A percentile compares a stretch with the other conserved stretches of the same genome.
Evolutionary conservation across 2,888 invertebrate genomes (phyloP).

Genomic region (Ormyrus labotus): DNA sequence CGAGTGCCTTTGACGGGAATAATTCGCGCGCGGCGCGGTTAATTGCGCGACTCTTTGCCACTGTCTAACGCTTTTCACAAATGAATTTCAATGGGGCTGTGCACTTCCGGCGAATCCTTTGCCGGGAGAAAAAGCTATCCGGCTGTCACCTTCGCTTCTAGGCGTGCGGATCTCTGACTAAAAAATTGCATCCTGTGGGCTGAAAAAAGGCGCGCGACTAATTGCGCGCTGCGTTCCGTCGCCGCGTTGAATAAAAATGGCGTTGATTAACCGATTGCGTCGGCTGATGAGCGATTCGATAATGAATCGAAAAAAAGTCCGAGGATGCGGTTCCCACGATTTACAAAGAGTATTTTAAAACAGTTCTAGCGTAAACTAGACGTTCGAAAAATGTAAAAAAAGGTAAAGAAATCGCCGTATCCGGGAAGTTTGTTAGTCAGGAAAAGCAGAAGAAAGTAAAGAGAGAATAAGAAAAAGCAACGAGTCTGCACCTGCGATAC

Average conservation of each 20-base stretch:
- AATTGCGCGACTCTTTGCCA: background rate
- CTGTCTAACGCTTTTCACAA: constrained; percentile 23
- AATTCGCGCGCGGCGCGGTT: constrained; percentile 16
- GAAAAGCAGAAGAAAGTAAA: background rate
- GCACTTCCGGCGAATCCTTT: constrained; percentile 28
- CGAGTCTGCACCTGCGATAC: constrained; percentile 8
- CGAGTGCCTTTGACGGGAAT: constrained; percentile 30
- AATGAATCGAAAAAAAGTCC: constrained; percentile 6
- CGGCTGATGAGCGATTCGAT: constrained; percentile 7
- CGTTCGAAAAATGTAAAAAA: too few species aligned
- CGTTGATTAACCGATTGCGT: constrained; percentile 4
- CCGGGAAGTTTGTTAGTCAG: background rate
- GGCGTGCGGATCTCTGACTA: background rate
- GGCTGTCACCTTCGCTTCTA: constrained; percentile 27
- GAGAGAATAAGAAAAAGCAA: background rate
- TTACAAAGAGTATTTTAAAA: too few species aligned
- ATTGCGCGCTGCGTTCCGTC: constrained; percentile 17
- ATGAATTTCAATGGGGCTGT: constrained; percentile 20
- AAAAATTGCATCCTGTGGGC: constrained; percentile 32
- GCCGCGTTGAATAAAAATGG: background rate
- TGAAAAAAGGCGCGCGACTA: background rate
- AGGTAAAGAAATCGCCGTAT: constrained; percentile 5
- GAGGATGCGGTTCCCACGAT: constrained; percentile 15
- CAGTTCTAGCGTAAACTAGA: too few species aligned
- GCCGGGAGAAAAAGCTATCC: constrained; percentile 19